Base-by-base conservation (phyloP, 2,113 vertebrate genomes). In the Barnardius zonarius region DNA sequence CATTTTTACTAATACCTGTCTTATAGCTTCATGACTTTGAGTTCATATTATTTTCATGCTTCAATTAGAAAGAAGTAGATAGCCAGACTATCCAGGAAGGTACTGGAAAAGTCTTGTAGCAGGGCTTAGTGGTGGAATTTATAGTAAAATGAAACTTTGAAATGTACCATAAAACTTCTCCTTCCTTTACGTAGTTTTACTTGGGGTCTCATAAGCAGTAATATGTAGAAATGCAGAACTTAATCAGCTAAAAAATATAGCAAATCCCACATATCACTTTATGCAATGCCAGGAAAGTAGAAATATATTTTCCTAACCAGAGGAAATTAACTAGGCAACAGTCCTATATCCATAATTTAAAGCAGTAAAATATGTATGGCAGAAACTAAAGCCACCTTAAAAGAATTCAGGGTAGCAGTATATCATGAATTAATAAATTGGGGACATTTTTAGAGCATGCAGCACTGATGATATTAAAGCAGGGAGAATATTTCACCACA, bases 41-140 rank as follows among this genome's bases (percentile, higher is more conserved):
- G 94, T 96, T 97, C 96, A 96, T 95, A 96, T 97, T 97, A 94
- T 97, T 97, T 97, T 96, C 97, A 97, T 96, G 97, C 96, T 97
- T 96, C 97, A 97, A 94, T 97, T 97, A 97, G 93, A 94, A 96
- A 95, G 93, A 94, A 95, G 89, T n/a, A 86, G 96, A 97, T 96
- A 94, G 93, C 78, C 91, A 96, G 89, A 57, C 90, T 92, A 77
- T 88, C 90, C 93, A 86, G 44, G 85, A 96, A 79, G 91, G 96
- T 97, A 97, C 96, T 96, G 95, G 93, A 93, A 97, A 97, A 97
- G 91, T 82, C 90, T 96, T 96, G 93, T 95, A 96, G 80, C 35
- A 13, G 83, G 94, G 78, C 73, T 92, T 96, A 95, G 94, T 84
- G 76, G 75, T 75, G 83, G 69, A 95, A 96, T 95, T 95, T 94